These are phyloP conservation scores for Parnassius orleans DNA, from an alignment of 2,888 invertebrate genomes.

Conservation along the genomic window DNA sequence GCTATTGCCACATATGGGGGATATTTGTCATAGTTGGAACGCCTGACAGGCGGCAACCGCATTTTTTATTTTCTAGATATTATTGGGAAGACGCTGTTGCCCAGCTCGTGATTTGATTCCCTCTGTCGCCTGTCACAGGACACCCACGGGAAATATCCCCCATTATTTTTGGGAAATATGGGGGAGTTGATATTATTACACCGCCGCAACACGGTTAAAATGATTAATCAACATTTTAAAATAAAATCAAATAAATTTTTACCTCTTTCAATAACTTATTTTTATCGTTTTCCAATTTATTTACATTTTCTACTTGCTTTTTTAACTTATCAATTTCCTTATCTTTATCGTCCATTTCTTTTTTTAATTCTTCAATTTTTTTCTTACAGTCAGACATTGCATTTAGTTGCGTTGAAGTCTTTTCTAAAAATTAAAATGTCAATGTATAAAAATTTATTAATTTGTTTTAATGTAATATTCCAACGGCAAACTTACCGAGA, in stretches of 20 bases:
- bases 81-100: no score
- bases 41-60: no score
- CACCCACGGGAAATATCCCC: no score
- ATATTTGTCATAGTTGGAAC: no score
- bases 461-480: neutral
- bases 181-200: no score
- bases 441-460: neutral
- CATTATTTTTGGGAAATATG: no score
- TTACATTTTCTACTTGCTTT: conserved; percentile 76
- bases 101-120: no score
- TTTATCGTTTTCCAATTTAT: conserved; percentile 78
- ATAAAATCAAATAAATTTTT: conserved; percentile 27
- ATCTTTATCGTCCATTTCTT: conserved; percentile 83
- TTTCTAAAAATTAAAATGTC: conserved; percentile 63
- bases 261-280: conserved; percentile 82
- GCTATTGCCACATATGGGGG: no score
- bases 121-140: no score
- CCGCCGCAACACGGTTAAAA: no score
- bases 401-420: conserved; percentile 75
- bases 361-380: conserved; percentile 84
- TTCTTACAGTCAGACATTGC: conserved; percentile 78
- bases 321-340: conserved; percentile 83
- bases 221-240: no score
- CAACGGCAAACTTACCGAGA: conserved; percentile 75
- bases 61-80: no score